phyloP scores from a whole-genome alignment of 2,797 vertebrate species.

The Myotis daubentonii region DNA sequence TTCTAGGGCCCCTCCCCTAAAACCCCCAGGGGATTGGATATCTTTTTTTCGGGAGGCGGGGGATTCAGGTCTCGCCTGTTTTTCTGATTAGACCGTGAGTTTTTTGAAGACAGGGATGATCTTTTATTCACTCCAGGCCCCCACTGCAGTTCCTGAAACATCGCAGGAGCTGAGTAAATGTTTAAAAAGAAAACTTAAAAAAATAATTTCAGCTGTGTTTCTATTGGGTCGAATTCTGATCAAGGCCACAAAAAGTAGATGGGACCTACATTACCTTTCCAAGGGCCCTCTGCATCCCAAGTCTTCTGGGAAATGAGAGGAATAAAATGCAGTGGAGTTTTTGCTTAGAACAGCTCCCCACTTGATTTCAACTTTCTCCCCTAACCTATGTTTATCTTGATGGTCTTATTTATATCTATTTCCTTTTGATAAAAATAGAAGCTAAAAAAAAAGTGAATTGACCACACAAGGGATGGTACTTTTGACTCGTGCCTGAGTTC shows the following conservation, averaged over 20 bases:
- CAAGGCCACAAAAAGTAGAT: neutral
- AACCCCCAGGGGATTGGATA: neutral
- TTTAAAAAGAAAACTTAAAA: neutral
- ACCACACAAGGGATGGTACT: neutral
- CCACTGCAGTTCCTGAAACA: constrained; percentile 20
- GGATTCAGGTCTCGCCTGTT: neutral
- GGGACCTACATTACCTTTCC: neutral
- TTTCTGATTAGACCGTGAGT: neutral
- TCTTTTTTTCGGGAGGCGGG: neutral
- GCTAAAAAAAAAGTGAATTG: constrained; percentile 41
- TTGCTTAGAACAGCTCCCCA: neutral
- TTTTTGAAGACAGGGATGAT: constrained; percentile 22
- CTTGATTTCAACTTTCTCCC: constrained; percentile 28
- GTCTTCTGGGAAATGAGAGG: neutral
- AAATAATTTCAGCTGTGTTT: constrained; percentile 33
- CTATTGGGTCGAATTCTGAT: neutral
- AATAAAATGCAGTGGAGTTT: neutral
- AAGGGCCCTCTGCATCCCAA: neutral
- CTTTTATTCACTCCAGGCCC: constrained; percentile 40
- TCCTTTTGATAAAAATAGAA: constrained; percentile 69
- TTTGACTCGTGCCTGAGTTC: constrained; percentile 5
- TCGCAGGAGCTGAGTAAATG: constrained; percentile 38
- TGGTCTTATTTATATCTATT: constrained; percentile 74
- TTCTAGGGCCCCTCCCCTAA: neutral
- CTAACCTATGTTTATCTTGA: constrained; percentile 73